phyloP scores from a whole-genome alignment of 2,113 vertebrate species.

The Ctenodactylus gundi region DNA sequence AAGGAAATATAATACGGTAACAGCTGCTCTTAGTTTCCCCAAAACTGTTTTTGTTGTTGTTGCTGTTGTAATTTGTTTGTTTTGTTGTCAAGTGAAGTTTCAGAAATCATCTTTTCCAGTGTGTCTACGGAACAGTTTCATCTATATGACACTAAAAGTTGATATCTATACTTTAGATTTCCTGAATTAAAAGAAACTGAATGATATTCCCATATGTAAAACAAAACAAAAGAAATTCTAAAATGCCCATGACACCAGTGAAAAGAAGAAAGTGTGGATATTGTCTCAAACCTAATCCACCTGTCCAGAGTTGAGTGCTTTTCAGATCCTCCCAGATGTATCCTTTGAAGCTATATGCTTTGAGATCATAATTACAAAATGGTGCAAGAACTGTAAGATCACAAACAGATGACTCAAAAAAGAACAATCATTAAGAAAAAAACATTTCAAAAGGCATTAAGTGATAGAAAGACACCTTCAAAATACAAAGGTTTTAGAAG shows the following conservation, averaged over 20 bases:
- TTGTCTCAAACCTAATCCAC: slow-evolving; percentile 33
- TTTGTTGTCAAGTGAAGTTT: not conserved
- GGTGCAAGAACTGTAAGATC: slow-evolving; percentile 48
- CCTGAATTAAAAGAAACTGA: slow-evolving; percentile 26
- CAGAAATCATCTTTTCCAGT: not conserved
- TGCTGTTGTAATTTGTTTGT: not conserved
- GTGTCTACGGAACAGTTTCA: not conserved
- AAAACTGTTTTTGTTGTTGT: not conserved
- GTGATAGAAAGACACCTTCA: slow-evolving; percentile 33
- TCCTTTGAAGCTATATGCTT: slow-evolving; percentile 53
- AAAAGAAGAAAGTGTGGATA: slow-evolving; percentile 47
- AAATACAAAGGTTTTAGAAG: slow-evolving; percentile 36
- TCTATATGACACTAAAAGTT: not conserved
- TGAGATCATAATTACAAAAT: slow-evolving; percentile 73
- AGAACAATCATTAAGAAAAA: slow-evolving; percentile 52
- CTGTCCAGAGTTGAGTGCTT: slow-evolving; percentile 28
- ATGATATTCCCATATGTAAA: slow-evolving; percentile 17
- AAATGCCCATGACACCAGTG: not conserved
- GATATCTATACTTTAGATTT: not conserved
- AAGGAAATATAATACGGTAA: slow-evolving; percentile 33
- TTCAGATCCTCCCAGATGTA: slow-evolving; percentile 45
- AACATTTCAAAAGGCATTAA: slow-evolving; percentile 61
- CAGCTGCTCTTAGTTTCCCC: slow-evolving; percentile 21
- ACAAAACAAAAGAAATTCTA: slow-evolving; percentile 49
- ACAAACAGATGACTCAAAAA: slow-evolving; percentile 68